Evolutionary conservation across 53 echinoderm and acorn worm species (phyloP).

Genomic region (Temnopleurus reevesii): DNA sequence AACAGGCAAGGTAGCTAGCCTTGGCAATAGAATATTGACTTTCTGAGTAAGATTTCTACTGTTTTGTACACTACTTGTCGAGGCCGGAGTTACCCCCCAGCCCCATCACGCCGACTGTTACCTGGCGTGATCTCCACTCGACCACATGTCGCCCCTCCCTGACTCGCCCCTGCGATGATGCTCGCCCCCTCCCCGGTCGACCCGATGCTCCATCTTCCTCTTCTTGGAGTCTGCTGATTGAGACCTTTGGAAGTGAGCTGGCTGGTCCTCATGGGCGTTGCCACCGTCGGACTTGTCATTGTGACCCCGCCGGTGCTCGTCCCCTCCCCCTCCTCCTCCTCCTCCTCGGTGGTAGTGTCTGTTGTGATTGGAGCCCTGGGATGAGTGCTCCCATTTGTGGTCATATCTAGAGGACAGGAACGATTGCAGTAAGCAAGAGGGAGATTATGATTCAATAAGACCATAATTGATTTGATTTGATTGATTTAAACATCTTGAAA

Average conservation of each 20-base stretch:
- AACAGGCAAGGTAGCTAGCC: neutral
- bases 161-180: constrained; percentile 33
- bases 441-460: no score
- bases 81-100: neutral
- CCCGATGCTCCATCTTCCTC: constrained; percentile 42
- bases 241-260: constrained; percentile 37
- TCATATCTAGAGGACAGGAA: constrained; percentile 43
- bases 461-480: no score
- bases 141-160: constrained; percentile 54
- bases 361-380: constrained; percentile 58
- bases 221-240: constrained; percentile 42
- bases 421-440: no score
- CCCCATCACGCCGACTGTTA: constrained; percentile 47
- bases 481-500: no score
- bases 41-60: constrained; percentile 30
- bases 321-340: constrained; percentile 13
- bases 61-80: constrained; percentile 11
- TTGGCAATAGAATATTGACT: neutral
- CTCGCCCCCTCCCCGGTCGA: constrained; percentile 36
- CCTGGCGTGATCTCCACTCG: constrained; percentile 48
- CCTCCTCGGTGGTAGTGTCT: constrained; percentile 49
- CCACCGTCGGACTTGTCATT: constrained; percentile 54
- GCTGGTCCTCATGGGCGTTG: constrained; percentile 51
- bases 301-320: constrained; percentile 51
- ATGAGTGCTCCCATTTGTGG: constrained; percentile 53